Evolutionary conservation across 1,140 invertebrate species (phyloP).

Genomic region (Radopholus similis): DNA sequence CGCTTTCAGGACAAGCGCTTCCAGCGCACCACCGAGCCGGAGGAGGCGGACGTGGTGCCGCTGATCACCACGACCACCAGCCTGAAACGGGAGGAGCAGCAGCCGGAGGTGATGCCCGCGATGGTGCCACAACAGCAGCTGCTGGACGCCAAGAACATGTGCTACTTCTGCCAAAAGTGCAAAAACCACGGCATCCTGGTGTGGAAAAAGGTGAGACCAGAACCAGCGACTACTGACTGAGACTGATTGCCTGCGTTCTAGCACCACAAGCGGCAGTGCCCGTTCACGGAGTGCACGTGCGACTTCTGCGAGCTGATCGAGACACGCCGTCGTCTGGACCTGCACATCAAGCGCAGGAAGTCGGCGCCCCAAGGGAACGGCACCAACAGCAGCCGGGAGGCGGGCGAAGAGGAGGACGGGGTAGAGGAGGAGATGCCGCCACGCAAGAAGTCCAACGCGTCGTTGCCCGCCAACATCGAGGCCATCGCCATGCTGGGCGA

Average conservation of each 20-base stretch:
- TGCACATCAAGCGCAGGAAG: conserved; percentile 31
- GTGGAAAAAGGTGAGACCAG: conserved; percentile 52
- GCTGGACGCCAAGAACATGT: conserved; percentile 46
- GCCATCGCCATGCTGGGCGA: conserved; percentile 1
- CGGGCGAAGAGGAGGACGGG: conserved; percentile 1
- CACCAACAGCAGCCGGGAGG: not conserved
- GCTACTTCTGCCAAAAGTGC: conserved; percentile 58
- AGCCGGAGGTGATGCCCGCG: not conserved
- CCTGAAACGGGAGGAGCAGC: conserved; percentile 9
- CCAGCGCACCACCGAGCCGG: conserved; percentile 36
- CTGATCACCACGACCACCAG: not conserved
- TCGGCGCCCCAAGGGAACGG: not conserved
- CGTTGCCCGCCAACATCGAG: not conserved
- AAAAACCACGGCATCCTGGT: conserved; percentile 53
- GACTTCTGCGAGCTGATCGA: conserved; percentile 54
- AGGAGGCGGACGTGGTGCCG: conserved; percentile 38
- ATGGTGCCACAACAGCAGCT: conserved; percentile 10
- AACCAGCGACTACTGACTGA: not conserved
- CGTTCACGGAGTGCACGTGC: conserved; percentile 44
- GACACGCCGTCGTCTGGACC: conserved; percentile 47
- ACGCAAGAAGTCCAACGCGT: conserved; percentile 12
- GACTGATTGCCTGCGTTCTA: conserved; percentile 19
- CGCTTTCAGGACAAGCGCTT: conserved; percentile 57
- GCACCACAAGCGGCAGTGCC: conserved; percentile 51
- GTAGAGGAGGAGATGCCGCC: not conserved